Evolutionary conservation across 2,888 invertebrate species (phyloP), one percentile per base, ranked within the genome.

Genomic region (Hypomecis punctinalis): DNA sequence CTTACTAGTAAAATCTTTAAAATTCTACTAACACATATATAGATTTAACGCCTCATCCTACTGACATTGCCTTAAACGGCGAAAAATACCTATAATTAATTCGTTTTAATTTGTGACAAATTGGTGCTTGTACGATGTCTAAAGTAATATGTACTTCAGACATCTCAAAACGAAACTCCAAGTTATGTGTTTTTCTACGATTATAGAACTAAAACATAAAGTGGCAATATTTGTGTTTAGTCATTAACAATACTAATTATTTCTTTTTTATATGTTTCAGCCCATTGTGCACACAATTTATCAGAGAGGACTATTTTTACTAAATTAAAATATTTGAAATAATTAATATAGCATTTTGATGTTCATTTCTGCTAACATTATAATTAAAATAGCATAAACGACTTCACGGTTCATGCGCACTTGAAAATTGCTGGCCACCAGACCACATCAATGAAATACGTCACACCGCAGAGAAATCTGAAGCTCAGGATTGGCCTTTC

Each of bases 361-460:
- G 0, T 33, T n/a, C 23, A 4, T 56, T 35, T 10, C 3, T 3
- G 8, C 11, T 8, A 52, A 1, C 6, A 6, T 6, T n/a, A 9
- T 1, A 40, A 42, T 45, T 7, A 54, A n/a, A 33, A 54, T 13
- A 49, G 2, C 4, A 1, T 8, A 81, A 85, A 83, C 62, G 72
- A 76, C 70, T 61, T 68, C 79, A 77, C 66, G 74, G 86, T 80
- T 81, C 90, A 88, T 92, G 93, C 91, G 91, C 90, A 90, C 70
- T 80, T 67, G 66, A 70, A 81, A 79, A 79, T 70, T 83, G 89
- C 93, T 93, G 91, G 89, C 91, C 89, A 86, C 89, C 90, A 92
- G 88, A 91, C 94, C 94, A 92, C 89, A 84, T 88, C 84, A 86
- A 86, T 85, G 88, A 82, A 85, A 85, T 90, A 94, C 94, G 94